Evolutionary conservation across 53 echinoderm and acorn worm genomes (phyloP).

Genomic region (Echinarachnius parma): DNA sequence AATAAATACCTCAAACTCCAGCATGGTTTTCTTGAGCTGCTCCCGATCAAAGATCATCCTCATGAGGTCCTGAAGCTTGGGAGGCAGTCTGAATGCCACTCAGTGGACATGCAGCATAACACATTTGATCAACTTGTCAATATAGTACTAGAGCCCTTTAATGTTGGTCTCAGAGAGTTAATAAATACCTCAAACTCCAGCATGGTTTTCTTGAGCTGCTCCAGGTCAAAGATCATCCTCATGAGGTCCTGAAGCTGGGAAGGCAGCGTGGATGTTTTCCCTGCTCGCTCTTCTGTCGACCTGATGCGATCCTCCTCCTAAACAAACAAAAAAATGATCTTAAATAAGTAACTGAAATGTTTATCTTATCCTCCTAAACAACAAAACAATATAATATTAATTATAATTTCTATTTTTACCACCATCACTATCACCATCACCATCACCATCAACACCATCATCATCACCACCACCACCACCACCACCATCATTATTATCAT

Average conservation of each 20-base stretch:
- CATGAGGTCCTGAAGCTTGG: slow-evolving; percentile 68
- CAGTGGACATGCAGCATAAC: too few relatives aligned
- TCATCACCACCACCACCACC: too few relatives aligned
- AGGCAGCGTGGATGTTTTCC: slow-evolving; percentile 61
- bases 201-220: slow-evolving; percentile 93
- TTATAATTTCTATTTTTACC: too few relatives aligned
- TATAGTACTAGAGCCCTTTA: too few relatives aligned
- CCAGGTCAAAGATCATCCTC: slow-evolving; percentile 95
- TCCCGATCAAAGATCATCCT: slow-evolving; percentile 96
- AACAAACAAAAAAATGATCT: slow-evolving; percentile 4
- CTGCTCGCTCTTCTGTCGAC: slow-evolving; percentile 48
- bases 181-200: slow-evolving; percentile 88
- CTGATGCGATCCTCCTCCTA: slow-evolving; percentile 73
- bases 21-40: slow-evolving; percentile 89
- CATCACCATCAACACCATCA: too few relatives aligned
- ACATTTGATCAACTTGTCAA: too few relatives aligned
- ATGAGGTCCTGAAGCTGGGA: slow-evolving; percentile 67
- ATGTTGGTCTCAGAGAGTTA: too few relatives aligned
- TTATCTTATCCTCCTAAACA: background rate
- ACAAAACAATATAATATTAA: too few relatives aligned
- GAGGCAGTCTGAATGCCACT: slow-evolving; percentile 65
- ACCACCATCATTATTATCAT: too few relatives aligned
- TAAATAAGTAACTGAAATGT: background rate
- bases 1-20: slow-evolving; percentile 97
- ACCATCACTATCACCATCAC: too few relatives aligned